Conservation (phyloP, 2,888 invertebrate genomes). For the Chorisops tibialis region DNA sequence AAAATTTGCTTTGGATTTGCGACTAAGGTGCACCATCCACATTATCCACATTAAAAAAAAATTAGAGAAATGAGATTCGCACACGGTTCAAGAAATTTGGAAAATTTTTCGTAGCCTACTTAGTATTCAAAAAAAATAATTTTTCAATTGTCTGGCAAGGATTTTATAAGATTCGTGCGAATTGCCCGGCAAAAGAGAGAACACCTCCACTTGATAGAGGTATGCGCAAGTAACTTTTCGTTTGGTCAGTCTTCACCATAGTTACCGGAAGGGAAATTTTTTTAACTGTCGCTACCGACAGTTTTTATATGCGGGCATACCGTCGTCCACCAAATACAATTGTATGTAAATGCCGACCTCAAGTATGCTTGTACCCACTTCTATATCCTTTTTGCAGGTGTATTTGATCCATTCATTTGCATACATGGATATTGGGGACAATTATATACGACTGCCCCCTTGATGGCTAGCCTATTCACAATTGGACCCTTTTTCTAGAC, state of each 20-base stretch:
- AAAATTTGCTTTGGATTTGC: too few relatives aligned
- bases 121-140: too few relatives aligned
- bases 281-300: neutral
- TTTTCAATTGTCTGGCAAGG: too few relatives aligned
- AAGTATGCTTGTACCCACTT: neutral
- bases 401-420: constrained; percentile 19
- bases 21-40: too few relatives aligned
- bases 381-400: neutral
- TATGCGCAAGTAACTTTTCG: constrained; percentile 19
- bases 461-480: constrained; percentile 2
- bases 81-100: too few relatives aligned
- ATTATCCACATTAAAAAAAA: too few relatives aligned
- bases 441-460: constrained; percentile 5
- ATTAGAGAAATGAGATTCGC: too few relatives aligned
- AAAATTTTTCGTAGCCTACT: too few relatives aligned
- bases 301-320: neutral
- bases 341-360: constrained; percentile 16
- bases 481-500: neutral
- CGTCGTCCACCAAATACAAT: neutral
- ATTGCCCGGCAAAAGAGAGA: too few relatives aligned
- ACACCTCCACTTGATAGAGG: too few relatives aligned
- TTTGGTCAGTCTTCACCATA: constrained; percentile 14
- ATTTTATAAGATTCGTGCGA: too few relatives aligned
- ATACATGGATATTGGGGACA: constrained; percentile 13
- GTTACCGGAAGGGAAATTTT: constrained; percentile 2